Evolutionary conservation across 2,888 invertebrate genomes (phyloP), one percentile per base, ranked within the genome.

Genomic region (Achlya flavicornis): DNA sequence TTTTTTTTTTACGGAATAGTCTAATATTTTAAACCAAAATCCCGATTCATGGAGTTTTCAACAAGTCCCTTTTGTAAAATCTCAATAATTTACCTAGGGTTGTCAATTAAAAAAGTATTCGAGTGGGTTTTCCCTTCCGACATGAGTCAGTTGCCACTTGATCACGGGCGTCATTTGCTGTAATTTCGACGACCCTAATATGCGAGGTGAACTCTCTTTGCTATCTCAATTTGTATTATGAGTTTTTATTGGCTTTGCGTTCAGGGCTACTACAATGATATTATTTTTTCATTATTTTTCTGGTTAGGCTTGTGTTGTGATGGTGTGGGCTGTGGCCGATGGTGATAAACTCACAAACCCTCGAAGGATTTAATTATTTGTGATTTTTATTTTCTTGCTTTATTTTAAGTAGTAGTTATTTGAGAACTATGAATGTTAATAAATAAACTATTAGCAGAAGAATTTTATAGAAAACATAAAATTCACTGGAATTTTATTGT

Each of bases 141-240:
- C 58, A 61, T 73, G 68, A 61, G 43, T 68, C 61, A 69, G 66
- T 64, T 62, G 61, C 58, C 61, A 63, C 65, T 62, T 57, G 53
- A 53, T 19, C 53, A 19, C 53, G 53, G 53, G 16, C 64, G 67
- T 64, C 68, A 72, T 72, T 74, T 67, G 75, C 71, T 70, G 73
- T 73, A 77, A 80, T 83, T 80, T 75, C 73, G 66, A 65, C 80
- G 84, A 83, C 86, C 84, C 84, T 84, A 84, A 81, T 86, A 75
- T 72, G 72, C 74, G 68, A 70, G 72, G 78, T 79, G 78, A 77
- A 79, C 86, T 83, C 82, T 83, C 83, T 83, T 83, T 76, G 74
- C 72, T 73, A 78, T 76, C 75, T 79, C 77, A 46, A 46, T 46
- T 46, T 76, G 71, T 79, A 76, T 79, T 77, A 80, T 76, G 65